Conservation (phyloP, 2,113 vertebrate genomes). For the Trogon surrucura region DNA sequence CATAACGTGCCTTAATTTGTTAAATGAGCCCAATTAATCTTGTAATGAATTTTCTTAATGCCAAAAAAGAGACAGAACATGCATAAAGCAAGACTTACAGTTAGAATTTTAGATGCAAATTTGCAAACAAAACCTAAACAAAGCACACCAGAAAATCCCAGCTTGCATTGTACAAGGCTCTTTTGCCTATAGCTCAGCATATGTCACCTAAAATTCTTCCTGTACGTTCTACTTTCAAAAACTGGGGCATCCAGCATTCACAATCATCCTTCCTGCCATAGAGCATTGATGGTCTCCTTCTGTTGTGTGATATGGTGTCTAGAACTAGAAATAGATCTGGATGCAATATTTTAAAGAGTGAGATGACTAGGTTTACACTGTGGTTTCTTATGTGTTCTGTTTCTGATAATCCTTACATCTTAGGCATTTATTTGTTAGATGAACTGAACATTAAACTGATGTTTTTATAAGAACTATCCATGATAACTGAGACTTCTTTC, state of each 20-base stretch:
- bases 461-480: neutral
- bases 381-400: constrained; percentile 18
- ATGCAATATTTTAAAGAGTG: neutral
- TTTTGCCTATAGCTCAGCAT: neutral
- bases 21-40: neutral
- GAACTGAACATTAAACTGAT: neutral
- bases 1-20: neutral
- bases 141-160: neutral
- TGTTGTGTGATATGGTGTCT: neutral
- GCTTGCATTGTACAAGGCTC: neutral
- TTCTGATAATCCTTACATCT: constrained; percentile 18
- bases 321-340: constrained; percentile 21
- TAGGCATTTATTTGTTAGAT: neutral
- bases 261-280: neutral
- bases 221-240: neutral
- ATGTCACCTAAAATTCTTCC: neutral
- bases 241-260: neutral
- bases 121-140: neutral
- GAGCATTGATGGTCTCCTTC: neutral
- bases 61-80: neutral
- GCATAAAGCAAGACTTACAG: neutral
- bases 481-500: neutral
- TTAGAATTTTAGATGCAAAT: neutral
- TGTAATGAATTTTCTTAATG: neutral
- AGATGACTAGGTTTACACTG: neutral